Conservation (phyloP, 2,888 invertebrate genomes). For the Scelioninae gen. 2 region DNA sequence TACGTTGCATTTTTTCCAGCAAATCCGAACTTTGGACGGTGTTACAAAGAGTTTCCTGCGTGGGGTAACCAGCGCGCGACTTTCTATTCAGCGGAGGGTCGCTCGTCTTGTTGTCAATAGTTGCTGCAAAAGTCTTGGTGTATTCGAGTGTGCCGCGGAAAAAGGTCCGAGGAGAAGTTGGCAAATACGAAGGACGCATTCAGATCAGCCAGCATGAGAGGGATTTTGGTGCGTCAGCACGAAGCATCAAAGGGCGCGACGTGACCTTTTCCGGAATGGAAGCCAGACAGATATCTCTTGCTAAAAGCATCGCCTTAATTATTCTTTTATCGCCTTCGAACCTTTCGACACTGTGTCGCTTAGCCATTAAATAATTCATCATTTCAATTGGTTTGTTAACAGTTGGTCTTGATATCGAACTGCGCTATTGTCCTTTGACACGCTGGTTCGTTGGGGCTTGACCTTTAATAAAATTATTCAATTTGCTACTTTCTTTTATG, state of each 20-base stretch:
- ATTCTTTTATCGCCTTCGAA: slow-evolving; percentile 53
- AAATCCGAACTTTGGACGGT: slow-evolving; percentile 26
- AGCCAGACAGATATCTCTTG: slow-evolving; percentile 57
- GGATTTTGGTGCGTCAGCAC: slow-evolving; percentile 67
- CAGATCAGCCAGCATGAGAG: slow-evolving; percentile 68
- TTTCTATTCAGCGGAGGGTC: slow-evolving; percentile 56
- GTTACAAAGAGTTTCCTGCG: slow-evolving; percentile 40
- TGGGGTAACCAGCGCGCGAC: slow-evolving; percentile 40
- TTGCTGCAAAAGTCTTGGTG: slow-evolving; percentile 38
- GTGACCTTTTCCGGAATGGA: slow-evolving; percentile 67
- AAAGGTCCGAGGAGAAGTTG: slow-evolving; percentile 57
- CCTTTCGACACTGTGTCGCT: slow-evolving; percentile 40
- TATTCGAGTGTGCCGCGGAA: slow-evolving; percentile 56
- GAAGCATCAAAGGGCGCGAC: slow-evolving; percentile 69
- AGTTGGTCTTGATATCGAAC: slow-evolving; percentile 9
- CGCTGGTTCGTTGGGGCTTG: neutral
- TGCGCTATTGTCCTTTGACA: slow-evolving; percentile 17
- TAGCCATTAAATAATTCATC: slow-evolving; percentile 49
- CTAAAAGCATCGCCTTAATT: slow-evolving; percentile 58
- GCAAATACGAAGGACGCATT: slow-evolving; percentile 71
- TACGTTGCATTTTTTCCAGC: neutral
- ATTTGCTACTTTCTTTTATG: too few relatives aligned
- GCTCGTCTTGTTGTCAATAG: slow-evolving; percentile 53
- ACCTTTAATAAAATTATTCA: slow-evolving; percentile 2
- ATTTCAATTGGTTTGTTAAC: slow-evolving; percentile 29